Evolutionary conservation across 2,888 invertebrate species (phyloP), one percentile per base, ranked within the genome.

Genomic region (Cheilosia vulpina): DNA sequence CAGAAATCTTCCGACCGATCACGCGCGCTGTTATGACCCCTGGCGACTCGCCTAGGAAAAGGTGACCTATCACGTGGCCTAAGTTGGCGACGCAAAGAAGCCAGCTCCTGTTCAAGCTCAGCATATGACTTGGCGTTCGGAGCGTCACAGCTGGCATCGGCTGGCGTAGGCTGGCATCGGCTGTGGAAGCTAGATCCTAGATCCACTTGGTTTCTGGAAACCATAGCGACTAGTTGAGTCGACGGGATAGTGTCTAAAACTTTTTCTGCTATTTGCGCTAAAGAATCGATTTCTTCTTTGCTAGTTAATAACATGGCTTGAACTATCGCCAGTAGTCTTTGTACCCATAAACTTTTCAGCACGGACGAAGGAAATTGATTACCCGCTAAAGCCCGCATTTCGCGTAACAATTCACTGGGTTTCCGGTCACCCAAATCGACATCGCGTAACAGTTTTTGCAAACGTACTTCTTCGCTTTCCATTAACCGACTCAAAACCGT

Each of bases 311-410:
- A 34, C 57, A 69, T 47, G n/a, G 66, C 69, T 38, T 71, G 57
- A 2, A 19, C 24, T 6, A 50, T 38, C 0, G 7, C 21, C 1
- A 58, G 58, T 9, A 58, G n/a, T 9, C 34, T 24, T 21, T 69
- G 57, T 4, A 69, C 6, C 57, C 58, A 69, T 11, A 69, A n/a
- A 50, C n/a, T 58, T 38, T n/a, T 19, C 2, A 69, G n/a, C 47
- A 69, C 57, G 58, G 69, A 34, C 4, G 47, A 34, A 5, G 47
- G 21, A 47, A 71, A 38, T 41, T 57, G 19, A 34, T 3, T 57
- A 6, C 68, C 68, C 4, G 68, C 27, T 15, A 57, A 11, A 15
- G 45, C 24, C 21, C 43, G 68, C 57, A 55, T 57, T 31, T 68
- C 43, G 1, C 55, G 31, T 7, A 68, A 57, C 15, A 68, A 55